Conservation (phyloP, 2,797 vertebrate species). For the Anomalospiza imberbis region DNA sequence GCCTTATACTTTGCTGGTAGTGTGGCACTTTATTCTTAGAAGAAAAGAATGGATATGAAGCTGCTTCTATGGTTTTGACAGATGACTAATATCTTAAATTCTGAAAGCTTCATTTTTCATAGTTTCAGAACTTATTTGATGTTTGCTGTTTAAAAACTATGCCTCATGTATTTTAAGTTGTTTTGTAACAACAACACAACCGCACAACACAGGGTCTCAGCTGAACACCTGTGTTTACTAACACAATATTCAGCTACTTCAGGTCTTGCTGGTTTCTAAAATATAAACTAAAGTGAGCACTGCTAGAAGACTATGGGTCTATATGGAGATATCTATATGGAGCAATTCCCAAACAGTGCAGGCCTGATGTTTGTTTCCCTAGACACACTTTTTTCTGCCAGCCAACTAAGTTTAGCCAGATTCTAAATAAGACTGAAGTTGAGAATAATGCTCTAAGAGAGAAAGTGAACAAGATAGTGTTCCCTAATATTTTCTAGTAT, state of each 20-base stretch:
- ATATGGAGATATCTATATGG: background rate
- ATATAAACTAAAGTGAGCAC: background rate
- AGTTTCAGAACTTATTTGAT: background rate
- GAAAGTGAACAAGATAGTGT: background rate
- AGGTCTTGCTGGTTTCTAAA: background rate
- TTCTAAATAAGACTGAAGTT: background rate
- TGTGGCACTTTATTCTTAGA: background rate
- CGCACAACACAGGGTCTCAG: background rate
- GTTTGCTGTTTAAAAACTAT: background rate
- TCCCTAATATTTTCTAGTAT: background rate
- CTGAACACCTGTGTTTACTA: background rate
- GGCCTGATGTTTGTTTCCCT: background rate
- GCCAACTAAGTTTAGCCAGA: background rate
- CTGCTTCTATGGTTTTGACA: background rate
- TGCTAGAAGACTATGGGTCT: background rate
- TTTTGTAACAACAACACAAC: background rate
- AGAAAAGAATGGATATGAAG: background rate
- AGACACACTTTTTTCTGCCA: background rate
- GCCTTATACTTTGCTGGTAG: background rate
- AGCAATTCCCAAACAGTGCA: background rate
- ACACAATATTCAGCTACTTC: background rate
- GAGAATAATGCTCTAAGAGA: background rate
- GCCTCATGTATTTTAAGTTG: background rate
- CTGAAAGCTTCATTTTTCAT: slow-evolving; percentile 2
- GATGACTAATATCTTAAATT: background rate